Conservation (phyloP, 2,113 vertebrate genomes). For the Phaetusa simplex region DNA sequence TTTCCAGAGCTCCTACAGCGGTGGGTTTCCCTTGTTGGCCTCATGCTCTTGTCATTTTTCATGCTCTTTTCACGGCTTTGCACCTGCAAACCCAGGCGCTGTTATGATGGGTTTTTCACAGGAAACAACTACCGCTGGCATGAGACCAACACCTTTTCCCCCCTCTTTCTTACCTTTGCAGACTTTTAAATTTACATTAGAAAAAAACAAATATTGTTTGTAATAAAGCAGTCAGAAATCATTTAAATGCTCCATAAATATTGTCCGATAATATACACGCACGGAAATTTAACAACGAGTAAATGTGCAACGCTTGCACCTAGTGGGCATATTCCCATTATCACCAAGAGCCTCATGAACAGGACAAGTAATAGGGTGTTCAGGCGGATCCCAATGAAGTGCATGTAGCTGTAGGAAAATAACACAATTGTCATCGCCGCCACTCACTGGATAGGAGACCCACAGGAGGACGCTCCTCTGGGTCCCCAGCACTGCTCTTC, state of each 20-base stretch:
- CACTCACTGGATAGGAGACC: not conserved
- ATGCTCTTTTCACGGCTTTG: not conserved
- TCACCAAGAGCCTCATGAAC: not conserved
- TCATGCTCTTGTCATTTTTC: not conserved
- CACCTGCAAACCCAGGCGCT: not conserved
- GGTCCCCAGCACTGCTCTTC: not conserved
- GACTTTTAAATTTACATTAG: not conserved
- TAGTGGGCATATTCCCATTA: not conserved
- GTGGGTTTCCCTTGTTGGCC: not conserved
- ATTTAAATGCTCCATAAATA: not conserved
- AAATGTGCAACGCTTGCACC: not conserved
- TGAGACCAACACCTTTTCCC: not conserved
- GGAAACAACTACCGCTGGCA: not conserved
- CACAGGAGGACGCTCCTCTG: not conserved
- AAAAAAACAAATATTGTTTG: not conserved
- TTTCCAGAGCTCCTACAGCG: not conserved
- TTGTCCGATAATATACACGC: not conserved
- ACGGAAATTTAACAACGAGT: not conserved
- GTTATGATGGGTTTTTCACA: not conserved
- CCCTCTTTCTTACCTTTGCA: not conserved
- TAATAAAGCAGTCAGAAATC: not conserved
- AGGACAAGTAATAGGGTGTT: not conserved
- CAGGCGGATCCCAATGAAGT: fast-evolving
- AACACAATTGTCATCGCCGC: fast-evolving
- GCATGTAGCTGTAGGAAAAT: not conserved